A percentile compares a stretch with the other conserved stretches of the same genome.
Evolutionary conservation across 1,140 invertebrate genomes (phyloP).

Genomic region (Bombus sylvicola): DNA sequence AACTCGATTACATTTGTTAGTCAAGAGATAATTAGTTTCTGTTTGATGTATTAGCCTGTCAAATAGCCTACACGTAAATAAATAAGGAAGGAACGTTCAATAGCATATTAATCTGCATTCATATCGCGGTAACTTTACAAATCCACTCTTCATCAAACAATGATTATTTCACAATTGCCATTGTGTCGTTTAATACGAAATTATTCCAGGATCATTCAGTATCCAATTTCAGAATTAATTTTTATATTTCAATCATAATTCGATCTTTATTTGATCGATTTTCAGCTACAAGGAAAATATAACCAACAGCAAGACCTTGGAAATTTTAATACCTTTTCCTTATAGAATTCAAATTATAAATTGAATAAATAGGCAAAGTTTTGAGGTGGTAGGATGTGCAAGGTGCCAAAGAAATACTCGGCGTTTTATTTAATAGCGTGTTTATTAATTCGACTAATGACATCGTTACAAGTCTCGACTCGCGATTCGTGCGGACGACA

Average conservation of each 20-base stretch:
- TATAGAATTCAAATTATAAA: not conserved
- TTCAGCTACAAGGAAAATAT: not conserved
- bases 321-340: not conserved
- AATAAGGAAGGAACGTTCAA: not conserved
- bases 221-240: not conserved
- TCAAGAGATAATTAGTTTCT: slow-evolving; percentile 4
- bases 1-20: slow-evolving; percentile 12
- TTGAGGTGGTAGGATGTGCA: too few species aligned
- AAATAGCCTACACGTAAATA: slow-evolving; percentile 9
- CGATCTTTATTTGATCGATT: too few species aligned
- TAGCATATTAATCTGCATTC: not conserved
- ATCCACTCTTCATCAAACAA: too few species aligned
- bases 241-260: not conserved
- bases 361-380: not conserved
- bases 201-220: not conserved
- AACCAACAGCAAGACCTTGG: not conserved
- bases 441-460: too few species aligned
- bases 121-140: not conserved
- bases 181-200: not conserved
- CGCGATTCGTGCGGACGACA: too few species aligned
- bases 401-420: too few species aligned
- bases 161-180: not conserved
- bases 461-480: too few species aligned
- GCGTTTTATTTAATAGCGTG: too few species aligned
- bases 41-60: slow-evolving; percentile 4